Evolutionary conservation across 2,113 vertebrate genomes (phyloP), one percentile per base, ranked within the genome.

Genomic region (Bos taurus): DNA sequence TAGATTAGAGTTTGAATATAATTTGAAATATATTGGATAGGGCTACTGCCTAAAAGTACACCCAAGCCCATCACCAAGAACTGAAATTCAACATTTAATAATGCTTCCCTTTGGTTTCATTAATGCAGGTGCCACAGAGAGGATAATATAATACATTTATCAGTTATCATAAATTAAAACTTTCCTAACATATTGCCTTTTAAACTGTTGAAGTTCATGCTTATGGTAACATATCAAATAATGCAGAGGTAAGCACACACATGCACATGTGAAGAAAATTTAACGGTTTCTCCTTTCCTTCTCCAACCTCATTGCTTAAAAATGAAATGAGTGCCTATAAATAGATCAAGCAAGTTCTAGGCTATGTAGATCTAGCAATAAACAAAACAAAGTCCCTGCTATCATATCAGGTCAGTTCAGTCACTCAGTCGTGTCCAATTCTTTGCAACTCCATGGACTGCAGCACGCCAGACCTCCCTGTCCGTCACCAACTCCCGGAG

Each of bases 261-360:
- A 74, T 13, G 5, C 67, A 74, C 36, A 1, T 60, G 5, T 56
- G 33, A 48, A 84, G 16, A 93, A 71, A 95, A 21, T 36, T 90
- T 78, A 96, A 62, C 19, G 86, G 50, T 92, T 74, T 67, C 59
- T 93, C 64, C 43, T 25, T 91, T 87, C 43, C 17, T 91, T 94
- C 56, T 96, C 86, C 56, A 96, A 71, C 25, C 16, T 36, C 46
- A 52, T 59, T 43, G 71, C 93, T 95, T 77, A 89, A 94, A 96
- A 88, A 77, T 77, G 48, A 57, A 77, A 7, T 85, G 81, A 93
- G 67, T 46, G 6, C n/a, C n/a, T 89, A 26, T 52, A 81, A 46
- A 85, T 23, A n/a, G n/a, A 9, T 52, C 46, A 90, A 62, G 52
- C 25, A 71, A 48, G 21, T 94, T 91, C 64, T 92, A 88, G 50